These are phyloP conservation scores for Leptopilina clavipes DNA, from an alignment of 1,140 invertebrate genomes.

Conservation along the genomic window DNA sequence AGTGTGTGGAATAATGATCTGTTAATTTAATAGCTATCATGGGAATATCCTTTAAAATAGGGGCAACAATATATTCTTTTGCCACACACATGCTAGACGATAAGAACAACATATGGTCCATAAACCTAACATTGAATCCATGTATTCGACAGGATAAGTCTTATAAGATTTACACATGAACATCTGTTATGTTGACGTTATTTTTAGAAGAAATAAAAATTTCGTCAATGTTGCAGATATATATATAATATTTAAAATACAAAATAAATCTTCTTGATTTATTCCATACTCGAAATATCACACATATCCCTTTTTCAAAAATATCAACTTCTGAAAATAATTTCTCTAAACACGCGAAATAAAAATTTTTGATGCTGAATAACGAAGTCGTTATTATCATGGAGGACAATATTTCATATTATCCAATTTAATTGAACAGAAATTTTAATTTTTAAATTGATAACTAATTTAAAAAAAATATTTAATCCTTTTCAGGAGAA, in stretches of 20 bases:
- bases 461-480: too few relatives aligned
- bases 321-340: too few relatives aligned
- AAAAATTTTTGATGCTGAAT: too few relatives aligned
- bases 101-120: conserved; percentile 12
- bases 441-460: too few relatives aligned
- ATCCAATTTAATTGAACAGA: too few relatives aligned
- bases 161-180: conserved; percentile 9
- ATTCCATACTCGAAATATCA: background rate
- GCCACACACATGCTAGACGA: background rate
- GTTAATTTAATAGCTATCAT: conserved; percentile 4
- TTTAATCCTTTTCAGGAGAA: too few relatives aligned
- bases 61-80: background rate
- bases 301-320: too few relatives aligned
- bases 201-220: background rate
- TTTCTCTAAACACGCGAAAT: too few relatives aligned
- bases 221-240: background rate
- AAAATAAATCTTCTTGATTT: background rate
- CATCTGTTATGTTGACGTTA: background rate
- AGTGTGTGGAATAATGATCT: background rate
- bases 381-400: too few relatives aligned
- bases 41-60: conserved; percentile 12
- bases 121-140: conserved; percentile 5
- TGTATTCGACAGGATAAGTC: background rate
- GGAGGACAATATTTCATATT: too few relatives aligned
- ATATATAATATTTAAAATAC: background rate